A percentile compares a stretch with the other conserved stretches of the same genome.
phyloP scores from a whole-genome alignment of 1,140 invertebrate species.

The Rhyzopertha dominica region DNA sequence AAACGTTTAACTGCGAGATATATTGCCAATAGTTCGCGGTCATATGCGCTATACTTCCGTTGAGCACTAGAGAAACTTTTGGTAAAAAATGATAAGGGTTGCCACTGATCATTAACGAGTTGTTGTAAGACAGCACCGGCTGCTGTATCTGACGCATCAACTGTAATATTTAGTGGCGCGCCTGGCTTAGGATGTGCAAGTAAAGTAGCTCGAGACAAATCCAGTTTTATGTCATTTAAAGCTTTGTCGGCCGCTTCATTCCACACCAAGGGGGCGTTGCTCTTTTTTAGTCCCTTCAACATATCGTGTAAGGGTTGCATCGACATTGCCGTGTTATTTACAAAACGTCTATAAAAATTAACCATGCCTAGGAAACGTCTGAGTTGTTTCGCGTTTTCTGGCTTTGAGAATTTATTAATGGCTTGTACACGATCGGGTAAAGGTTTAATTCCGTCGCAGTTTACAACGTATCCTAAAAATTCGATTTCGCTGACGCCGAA shows the following conservation, averaged over 20 bases:
- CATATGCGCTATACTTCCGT: slow-evolving; percentile 42
- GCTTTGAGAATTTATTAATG: slow-evolving; percentile 21
- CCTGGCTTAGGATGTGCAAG: slow-evolving; percentile 30
- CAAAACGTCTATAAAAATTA: slow-evolving; percentile 38
- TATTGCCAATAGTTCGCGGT: slow-evolving; percentile 46
- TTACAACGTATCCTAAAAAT: slow-evolving; percentile 39
- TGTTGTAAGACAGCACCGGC: slow-evolving; percentile 37
- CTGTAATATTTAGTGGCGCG: slow-evolving; percentile 25
- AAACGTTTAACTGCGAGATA: slow-evolving; percentile 37
- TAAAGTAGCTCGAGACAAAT: slow-evolving; percentile 28
- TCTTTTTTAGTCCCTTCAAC: slow-evolving; percentile 17
- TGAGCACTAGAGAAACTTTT: slow-evolving; percentile 36
- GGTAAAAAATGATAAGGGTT: slow-evolving; percentile 14
- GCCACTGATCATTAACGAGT: slow-evolving; percentile 10
- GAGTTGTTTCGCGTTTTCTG: slow-evolving; percentile 24
- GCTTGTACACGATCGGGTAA: slow-evolving; percentile 31
- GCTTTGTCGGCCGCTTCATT: slow-evolving; percentile 23
- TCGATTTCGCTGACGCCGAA: slow-evolving; percentile 24
- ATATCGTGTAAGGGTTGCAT: slow-evolving; percentile 25
- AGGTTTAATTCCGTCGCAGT: slow-evolving; percentile 32
- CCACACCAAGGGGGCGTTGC: slow-evolving; percentile 23
- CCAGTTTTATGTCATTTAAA: slow-evolving; percentile 20
- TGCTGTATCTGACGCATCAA: slow-evolving; percentile 31
- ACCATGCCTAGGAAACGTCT: slow-evolving; percentile 38
- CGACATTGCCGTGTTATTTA: slow-evolving; percentile 28